phyloP scores from a whole-genome alignment of 1,140 invertebrate species.

The Helicorthomorpha holstii region DNA sequence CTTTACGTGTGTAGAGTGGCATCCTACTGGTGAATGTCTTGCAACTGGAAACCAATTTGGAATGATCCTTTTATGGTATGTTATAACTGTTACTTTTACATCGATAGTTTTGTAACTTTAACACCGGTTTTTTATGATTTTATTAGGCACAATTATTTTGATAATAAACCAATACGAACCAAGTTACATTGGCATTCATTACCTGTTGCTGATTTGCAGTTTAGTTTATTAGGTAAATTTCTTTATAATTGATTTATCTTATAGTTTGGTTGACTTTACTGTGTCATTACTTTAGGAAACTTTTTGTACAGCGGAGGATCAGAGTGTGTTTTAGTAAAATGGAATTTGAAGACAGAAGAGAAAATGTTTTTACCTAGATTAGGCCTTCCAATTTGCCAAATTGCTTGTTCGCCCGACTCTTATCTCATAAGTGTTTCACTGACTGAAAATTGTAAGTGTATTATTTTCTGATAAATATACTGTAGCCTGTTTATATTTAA shows the following conservation, averaged over 20 bases:
- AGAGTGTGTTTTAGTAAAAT: conserved; percentile 64
- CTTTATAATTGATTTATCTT: neutral
- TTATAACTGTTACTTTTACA: neutral
- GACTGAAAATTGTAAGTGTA: conserved; percentile 46
- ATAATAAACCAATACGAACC: conserved; percentile 25
- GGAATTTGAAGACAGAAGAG: conserved; percentile 38
- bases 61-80: neutral
- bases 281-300: neutral
- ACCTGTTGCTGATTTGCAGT: conserved; percentile 46
- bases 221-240: conserved; percentile 43
- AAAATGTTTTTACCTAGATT: conserved; percentile 54
- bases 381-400: conserved; percentile 44
- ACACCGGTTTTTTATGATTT: conserved; percentile 17
- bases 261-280: neutral
- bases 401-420: conserved; percentile 47
- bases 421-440: conserved; percentile 44
- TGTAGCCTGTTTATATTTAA: too few relatives aligned
- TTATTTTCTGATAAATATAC: conserved; percentile 4
- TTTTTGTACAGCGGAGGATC: conserved; percentile 54
- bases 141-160: conserved; percentile 40
- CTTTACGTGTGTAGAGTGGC: neutral
- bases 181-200: conserved; percentile 65
- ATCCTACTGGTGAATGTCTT: neutral
- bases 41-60: neutral
- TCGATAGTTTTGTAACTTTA: neutral